phyloP scores from a whole-genome alignment of 2,888 invertebrate genomes.

The Octonoba sinensis region DNA sequence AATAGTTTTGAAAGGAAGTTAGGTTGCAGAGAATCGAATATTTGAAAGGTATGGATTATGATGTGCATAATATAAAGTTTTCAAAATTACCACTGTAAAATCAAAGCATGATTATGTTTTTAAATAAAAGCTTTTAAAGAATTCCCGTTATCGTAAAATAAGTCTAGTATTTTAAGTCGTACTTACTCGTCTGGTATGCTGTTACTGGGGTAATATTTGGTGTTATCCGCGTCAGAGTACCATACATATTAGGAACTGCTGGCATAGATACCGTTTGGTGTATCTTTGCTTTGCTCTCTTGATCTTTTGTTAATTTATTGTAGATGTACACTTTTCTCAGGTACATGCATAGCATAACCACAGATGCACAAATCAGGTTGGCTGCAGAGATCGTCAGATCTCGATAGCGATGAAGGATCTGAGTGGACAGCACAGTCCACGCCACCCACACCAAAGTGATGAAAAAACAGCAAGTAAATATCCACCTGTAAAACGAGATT shows the following conservation, averaged over 20 bases:
- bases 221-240: conserved; percentile 29
- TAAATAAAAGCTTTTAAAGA: no score
- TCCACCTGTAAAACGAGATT: conserved; percentile 68
- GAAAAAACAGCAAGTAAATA: conserved; percentile 70
- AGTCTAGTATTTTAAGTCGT: background rate
- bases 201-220: conserved; percentile 17
- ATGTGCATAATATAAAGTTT: no score
- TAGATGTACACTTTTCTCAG: conserved; percentile 70
- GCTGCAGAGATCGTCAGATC: conserved; percentile 71
- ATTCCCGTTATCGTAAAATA: no score
- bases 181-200: conserved; percentile 16
- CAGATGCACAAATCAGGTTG: conserved; percentile 71
- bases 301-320: conserved; percentile 58
- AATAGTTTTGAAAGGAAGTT: no score
- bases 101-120: no score
- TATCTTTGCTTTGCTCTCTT: conserved; percentile 60
- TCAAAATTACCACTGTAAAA: no score
- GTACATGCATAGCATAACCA: conserved; percentile 71
- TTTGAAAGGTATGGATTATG: no score
- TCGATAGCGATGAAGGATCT: conserved; percentile 69
- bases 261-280: conserved; percentile 36
- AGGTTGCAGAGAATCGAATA: no score
- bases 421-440: conserved; percentile 71
- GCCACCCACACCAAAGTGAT: conserved; percentile 71
- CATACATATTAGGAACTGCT: conserved; percentile 49